Percentiles rank a stretch among this genome's conserved stretches.
Conservation (phyloP, 23 tunicate genomes). For the Diplosoma virens region DNA sequence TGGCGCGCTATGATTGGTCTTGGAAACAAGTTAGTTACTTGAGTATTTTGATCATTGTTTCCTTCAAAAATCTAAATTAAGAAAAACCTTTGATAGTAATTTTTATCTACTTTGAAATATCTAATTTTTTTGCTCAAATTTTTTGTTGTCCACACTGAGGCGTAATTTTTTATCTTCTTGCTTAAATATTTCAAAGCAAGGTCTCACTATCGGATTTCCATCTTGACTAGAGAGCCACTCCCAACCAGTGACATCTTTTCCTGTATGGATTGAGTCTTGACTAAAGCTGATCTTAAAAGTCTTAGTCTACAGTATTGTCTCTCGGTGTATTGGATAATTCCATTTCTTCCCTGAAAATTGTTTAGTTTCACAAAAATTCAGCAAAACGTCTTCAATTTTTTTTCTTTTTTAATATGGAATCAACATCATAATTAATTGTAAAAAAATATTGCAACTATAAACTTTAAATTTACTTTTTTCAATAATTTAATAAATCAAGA, state of each 20-base stretch:
- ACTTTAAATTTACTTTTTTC: background rate
- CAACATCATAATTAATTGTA: no score
- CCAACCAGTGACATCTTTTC: constrained; percentile 51
- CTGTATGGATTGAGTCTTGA: constrained; percentile 55
- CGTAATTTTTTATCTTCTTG: background rate
- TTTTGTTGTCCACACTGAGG: no score
- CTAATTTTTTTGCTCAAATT: no score
- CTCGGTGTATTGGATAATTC: constrained; percentile 54
- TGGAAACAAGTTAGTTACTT: constrained; percentile 89
- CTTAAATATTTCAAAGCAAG: background rate
- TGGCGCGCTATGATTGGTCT: constrained; percentile 84
- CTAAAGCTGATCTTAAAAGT: constrained; percentile 67
- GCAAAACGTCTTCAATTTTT: no score
- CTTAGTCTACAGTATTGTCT: constrained; percentile 73
- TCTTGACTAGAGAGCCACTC: constrained; percentile 62
- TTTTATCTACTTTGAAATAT: no score
- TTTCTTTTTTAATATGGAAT: no score
- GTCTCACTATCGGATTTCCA: constrained; percentile 71
- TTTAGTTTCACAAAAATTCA: no score
- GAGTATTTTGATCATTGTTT: constrained; percentile 80
- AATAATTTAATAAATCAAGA: no score
- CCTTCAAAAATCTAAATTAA: constrained; percentile 68
- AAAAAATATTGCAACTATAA: no score
- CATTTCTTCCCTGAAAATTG: constrained; percentile 65
- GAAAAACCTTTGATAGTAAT: no score